Evolutionary conservation across 2,113 vertebrate species (phyloP), one percentile per base, ranked within the genome.

Genomic region (Bettongia penicillata): DNA sequence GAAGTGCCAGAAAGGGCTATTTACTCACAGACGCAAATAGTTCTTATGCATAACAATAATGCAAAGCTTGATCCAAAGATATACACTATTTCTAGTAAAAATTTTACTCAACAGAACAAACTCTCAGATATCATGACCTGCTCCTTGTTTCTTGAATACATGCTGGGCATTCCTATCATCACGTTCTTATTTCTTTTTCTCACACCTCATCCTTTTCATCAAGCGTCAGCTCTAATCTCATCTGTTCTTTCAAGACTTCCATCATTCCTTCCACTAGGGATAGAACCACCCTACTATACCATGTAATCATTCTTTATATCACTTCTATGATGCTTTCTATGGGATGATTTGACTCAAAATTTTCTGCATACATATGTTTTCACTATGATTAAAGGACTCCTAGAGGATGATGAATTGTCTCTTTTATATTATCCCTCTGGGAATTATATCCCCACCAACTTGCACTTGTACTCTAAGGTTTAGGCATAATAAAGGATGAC

Each of bases 41-140:
- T 11, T n/a, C 37, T 95, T 92, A 96, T 94, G 95, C 91, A 61
- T 95, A 96, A 90, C 91, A 96, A 95, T 37, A 94, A 93, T 93
- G 50, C 37, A 53, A 97, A 93, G 22, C 93, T 94, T 90, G 43
- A 91, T 53, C 5, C 55, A 37, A 24, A 94, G 50, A 68, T 52
- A 84, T 94, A 77, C 14, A 91, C 23, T 93, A 93, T 16, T 91
- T 93, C 16, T 50, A 3, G 28, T 25, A 57, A 48, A 96, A 89
- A 92, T 28, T 26, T 61, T 84, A 51, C 89, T 53, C 55, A 95
- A 47, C 24, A 94, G 47, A 93, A 37, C 48, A 91, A 25, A 92
- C 51, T 26, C 0, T 61, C 14, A 22, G 14, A 4, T 43, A 91
- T 43, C 49, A 31, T 22, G 91, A 51, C 37, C 61, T 0, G 2